Evolutionary conservation across 2,797 vertebrate species (phyloP).

Genomic region (Thamnophis elegans): DNA sequence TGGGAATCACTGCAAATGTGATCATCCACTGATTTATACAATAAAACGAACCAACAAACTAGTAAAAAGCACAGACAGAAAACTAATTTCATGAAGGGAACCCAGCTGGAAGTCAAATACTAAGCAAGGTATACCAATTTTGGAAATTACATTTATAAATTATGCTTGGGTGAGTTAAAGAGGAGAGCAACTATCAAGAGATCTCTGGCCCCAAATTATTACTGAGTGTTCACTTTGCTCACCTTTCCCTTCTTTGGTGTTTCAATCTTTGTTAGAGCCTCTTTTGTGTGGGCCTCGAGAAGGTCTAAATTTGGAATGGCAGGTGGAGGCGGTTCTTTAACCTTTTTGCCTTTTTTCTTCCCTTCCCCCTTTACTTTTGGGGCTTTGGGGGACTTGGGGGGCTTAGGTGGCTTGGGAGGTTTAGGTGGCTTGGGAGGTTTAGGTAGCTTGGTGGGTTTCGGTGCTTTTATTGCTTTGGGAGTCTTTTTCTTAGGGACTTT

Average conservation of each 20-base stretch:
- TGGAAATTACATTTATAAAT: background rate
- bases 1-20: background rate
- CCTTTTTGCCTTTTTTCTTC: slow-evolving; percentile 93
- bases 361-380: slow-evolving; percentile 88
- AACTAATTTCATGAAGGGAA: background rate
- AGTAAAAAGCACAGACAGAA: background rate
- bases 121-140: background rate
- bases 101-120: no score
- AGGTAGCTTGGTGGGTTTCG: slow-evolving; percentile 77
- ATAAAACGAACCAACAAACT: background rate
- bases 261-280: slow-evolving; percentile 93
- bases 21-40: background rate
- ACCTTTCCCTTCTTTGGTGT: slow-evolving; percentile 94
- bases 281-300: slow-evolving; percentile 93
- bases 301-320: slow-evolving; percentile 89
- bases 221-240: slow-evolving; percentile 14
- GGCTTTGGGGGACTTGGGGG: slow-evolving; percentile 74
- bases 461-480: slow-evolving; percentile 77
- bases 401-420: slow-evolving; percentile 77
- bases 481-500: slow-evolving; percentile 79
- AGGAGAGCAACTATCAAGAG: background rate
- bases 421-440: slow-evolving; percentile 81
- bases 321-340: slow-evolving; percentile 79
- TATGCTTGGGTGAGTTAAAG: background rate
- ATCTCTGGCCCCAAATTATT: background rate